Base-by-base conservation (phyloP, 2,888 invertebrate genomes). In the Gasteruption jaculator region DNA sequence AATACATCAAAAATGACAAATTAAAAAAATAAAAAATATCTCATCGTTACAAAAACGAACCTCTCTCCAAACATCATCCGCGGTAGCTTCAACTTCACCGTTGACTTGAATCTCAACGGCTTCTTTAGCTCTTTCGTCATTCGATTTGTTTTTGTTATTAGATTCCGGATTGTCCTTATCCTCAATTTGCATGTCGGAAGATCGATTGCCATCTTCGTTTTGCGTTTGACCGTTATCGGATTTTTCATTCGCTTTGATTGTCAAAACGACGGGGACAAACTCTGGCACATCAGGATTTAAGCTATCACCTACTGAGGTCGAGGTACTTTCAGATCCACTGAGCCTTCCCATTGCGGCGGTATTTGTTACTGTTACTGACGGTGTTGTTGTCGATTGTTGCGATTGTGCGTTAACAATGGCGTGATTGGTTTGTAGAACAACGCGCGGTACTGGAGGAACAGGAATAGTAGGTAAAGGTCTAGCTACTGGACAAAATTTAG, bases 201-300 rank as follows among this genome's bases (percentile, higher is more conserved):
- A n/a, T n/a, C n/a, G n/a, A n/a, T n/a, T n/a, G n/a, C 47, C 35
- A 54, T 33, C 20, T 20, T 29, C 40, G 60, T 65, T 66, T 61
- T 63, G 66, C 64, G 72, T 41, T 19, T 33, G 38, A 31, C 36
- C 39, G 43, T 34, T 37, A 34, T 34, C 21, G 29, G 42, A 39
- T 26, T 41, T 34, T 26, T 32, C 29, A 31, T 31, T 16, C 5
- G 14, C 31, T 5, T 30, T 45, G 30, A 46, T 22, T 8, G 49
- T 41, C 16, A 44, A 22, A n/a, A 56, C 31, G 48, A 76, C 73
- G 52, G 91, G 90, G 50, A 91, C 76, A 69, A 91, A 91, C 72
- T 90, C 91, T 0, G 90, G 87, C 36, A 91, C 91, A 66, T 90
- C 83, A 3, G 89, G 89, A 73, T 91, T 90, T 42, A 91, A 75